These are phyloP conservation scores for Labeo catla DNA, from an alignment of 2,113 vertebrate genomes.

Conservation along the genomic window DNA sequence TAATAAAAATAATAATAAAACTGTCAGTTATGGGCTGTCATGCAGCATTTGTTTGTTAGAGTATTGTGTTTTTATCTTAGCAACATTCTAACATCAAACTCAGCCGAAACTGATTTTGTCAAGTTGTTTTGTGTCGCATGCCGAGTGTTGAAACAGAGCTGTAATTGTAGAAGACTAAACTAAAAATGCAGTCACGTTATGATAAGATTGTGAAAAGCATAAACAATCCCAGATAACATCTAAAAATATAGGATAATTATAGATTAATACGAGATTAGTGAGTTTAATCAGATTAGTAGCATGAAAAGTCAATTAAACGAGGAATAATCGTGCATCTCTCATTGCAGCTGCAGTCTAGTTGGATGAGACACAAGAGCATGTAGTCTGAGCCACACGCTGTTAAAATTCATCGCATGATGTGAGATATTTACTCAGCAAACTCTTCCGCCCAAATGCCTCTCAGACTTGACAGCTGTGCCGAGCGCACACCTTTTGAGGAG, in stretches of 20 bases:
- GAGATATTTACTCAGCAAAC: conserved; percentile 53
- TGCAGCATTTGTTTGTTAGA: neutral
- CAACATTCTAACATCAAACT: neutral
- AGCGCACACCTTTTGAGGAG: conserved; percentile 39
- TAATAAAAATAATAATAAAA: neutral
- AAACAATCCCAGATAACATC: conserved; percentile 25
- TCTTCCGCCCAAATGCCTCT: conserved; percentile 46
- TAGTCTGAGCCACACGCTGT: conserved; percentile 6
- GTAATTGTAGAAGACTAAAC: conserved; percentile 6
- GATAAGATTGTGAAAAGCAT: conserved; percentile 12
- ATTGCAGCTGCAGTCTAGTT: neutral
- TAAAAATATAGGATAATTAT: conserved; percentile 39
- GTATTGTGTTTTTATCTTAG: neutral
- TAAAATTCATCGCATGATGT: conserved; percentile 49
- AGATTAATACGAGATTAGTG: conserved; percentile 22
- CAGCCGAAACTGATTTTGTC: neutral
- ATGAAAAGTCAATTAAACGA: conserved; percentile 16
- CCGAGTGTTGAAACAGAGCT: neutral
- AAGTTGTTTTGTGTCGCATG: neutral
- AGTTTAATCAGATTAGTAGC: conserved; percentile 12
- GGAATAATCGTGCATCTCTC: neutral
- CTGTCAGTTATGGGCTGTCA: neutral
- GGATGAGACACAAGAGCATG: conserved; percentile 4
- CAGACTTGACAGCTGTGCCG: conserved; percentile 38
- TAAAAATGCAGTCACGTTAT: conserved; percentile 6